phyloP scores from a whole-genome alignment of 2,797 vertebrate species.

The Apodemus agrarius region DNA sequence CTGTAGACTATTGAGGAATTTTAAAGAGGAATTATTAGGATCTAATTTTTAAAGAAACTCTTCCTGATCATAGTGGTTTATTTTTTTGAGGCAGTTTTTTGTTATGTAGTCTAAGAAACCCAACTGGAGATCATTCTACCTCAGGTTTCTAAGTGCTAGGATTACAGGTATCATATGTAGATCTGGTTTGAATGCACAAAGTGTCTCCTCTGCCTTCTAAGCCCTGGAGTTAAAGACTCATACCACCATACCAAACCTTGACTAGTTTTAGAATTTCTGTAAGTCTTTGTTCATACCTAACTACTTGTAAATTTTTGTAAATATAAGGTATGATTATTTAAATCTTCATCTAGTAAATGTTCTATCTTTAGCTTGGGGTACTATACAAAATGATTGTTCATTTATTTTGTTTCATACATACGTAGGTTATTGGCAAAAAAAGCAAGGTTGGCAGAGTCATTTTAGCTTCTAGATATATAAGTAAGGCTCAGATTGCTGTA shows the following conservation, averaged over 20 bases:
- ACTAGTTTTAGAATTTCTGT: neutral
- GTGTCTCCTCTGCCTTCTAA: neutral
- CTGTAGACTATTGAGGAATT: too few relatives aligned
- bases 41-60: neutral
- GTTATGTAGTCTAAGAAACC: neutral
- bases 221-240: neutral
- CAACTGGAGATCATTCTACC: neutral
- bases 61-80: too few relatives aligned
- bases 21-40: neutral
- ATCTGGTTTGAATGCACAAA: neutral
- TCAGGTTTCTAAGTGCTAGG: neutral
- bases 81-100: neutral
- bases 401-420: neutral
- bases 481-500: neutral
- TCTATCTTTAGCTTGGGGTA: neutral
- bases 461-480: neutral
- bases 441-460: neutral
- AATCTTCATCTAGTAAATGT: slow-evolving; percentile 7
- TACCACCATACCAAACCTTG: neutral
- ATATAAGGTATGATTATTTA: neutral
- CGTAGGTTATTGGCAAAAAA: neutral
- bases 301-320: slow-evolving; percentile 46
- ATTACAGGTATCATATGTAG: neutral
- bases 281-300: neutral
- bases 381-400: neutral